These are phyloP conservation scores for Oscheius sp. DNA, from an alignment of 2,888 invertebrate species.

Conservation along the genomic window DNA sequence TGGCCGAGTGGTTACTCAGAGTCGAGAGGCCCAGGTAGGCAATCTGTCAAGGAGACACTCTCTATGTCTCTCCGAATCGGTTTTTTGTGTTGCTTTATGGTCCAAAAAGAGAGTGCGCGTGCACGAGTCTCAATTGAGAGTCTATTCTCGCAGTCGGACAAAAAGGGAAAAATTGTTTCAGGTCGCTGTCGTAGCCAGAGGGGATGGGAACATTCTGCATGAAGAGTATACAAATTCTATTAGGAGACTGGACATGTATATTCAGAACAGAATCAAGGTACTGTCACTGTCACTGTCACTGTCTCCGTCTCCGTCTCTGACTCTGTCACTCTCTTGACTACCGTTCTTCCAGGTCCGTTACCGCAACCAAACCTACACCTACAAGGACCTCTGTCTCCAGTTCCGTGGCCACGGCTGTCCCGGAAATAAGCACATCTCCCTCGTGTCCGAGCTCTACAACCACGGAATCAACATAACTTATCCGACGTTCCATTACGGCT, in stretches of 20 bases:
- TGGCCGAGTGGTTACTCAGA: constrained; percentile 62
- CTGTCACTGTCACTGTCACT: not conserved
- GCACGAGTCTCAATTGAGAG: not conserved
- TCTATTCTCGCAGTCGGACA: no score
- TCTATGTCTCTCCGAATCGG: not conserved
- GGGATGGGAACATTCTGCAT: constrained; percentile 84
- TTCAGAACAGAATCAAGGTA: constrained; percentile 60
- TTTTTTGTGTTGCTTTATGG: not conserved
- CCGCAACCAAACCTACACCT: constrained; percentile 42
- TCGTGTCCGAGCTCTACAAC: constrained; percentile 56
- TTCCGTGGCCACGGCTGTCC: constrained; percentile 55
- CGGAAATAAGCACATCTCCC: constrained; percentile 56
- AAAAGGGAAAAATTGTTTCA: constrained; percentile 15
- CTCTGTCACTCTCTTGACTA: not conserved
- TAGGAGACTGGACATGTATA: constrained; percentile 56
- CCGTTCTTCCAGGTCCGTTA: constrained; percentile 11
- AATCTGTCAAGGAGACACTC: not conserved
- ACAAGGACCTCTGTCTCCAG: constrained; percentile 61
- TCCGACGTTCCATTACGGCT: constrained; percentile 60
- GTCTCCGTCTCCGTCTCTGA: no score
- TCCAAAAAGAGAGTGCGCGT: not conserved
- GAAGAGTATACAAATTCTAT: constrained; percentile 74
- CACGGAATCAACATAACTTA: constrained; percentile 64
- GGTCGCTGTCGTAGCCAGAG: constrained; percentile 85
- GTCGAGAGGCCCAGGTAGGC: constrained; percentile 60